phyloP scores from a whole-genome alignment of 2,888 invertebrate genomes.

The Lasioglossum figueresi region DNA sequence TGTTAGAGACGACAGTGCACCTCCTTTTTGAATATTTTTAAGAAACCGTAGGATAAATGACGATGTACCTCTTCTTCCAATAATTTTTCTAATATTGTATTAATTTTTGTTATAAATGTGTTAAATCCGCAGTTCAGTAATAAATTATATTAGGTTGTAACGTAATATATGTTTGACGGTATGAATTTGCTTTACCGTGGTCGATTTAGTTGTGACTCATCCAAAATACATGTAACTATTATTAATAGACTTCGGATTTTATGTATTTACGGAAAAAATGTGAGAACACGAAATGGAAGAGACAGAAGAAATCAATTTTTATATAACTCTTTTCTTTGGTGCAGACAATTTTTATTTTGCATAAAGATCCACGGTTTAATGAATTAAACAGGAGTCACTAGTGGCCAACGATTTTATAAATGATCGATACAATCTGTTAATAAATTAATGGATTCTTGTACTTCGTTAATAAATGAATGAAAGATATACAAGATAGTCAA shows the following conservation, averaged over 20 bases:
- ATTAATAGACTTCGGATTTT: neutral
- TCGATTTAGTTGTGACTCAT: neutral
- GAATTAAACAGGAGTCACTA: neutral
- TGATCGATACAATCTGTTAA: neutral
- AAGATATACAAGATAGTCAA: neutral
- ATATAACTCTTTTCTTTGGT: neutral
- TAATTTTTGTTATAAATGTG: neutral
- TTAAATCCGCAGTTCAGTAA: neutral
- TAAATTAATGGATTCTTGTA: neutral
- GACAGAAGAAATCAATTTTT: neutral
- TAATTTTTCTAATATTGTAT: neutral
- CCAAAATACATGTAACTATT: neutral
- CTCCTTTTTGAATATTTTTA: neutral
- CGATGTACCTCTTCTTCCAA: neutral
- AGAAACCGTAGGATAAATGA: no score
- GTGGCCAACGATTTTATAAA: neutral
- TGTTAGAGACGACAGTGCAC: neutral
- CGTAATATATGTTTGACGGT: neutral
- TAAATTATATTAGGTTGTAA: neutral
- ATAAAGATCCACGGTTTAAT: neutral
- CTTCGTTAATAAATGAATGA: neutral
- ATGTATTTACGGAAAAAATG: neutral
- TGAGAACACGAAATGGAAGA: neutral
- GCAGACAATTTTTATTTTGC: neutral
- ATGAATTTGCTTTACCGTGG: neutral